These are phyloP conservation scores for Oryzias celebensis DNA, from an alignment of 2,113 vertebrate species.

Conservation along the genomic window DNA sequence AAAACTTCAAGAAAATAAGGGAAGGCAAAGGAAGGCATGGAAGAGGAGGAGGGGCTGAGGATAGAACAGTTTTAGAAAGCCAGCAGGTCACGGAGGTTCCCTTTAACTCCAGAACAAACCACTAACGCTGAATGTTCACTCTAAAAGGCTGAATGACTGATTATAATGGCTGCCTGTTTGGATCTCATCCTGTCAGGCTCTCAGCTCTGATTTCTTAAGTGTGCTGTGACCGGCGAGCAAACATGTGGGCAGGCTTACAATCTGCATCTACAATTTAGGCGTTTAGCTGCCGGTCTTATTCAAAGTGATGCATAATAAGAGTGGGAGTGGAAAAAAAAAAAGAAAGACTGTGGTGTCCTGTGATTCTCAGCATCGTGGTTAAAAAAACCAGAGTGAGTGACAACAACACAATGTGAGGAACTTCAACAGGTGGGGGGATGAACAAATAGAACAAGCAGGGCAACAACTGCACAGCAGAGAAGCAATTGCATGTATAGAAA, in stretches of 20 bases:
- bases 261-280: slow-evolving; percentile 68
- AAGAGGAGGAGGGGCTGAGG: slow-evolving; percentile 25
- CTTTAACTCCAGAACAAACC: slow-evolving; percentile 76
- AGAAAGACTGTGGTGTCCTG: slow-evolving; percentile 32
- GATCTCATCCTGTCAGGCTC: slow-evolving; percentile 65
- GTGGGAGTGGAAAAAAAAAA: slow-evolving; percentile 15
- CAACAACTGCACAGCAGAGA: slow-evolving; percentile 17
- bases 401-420: slow-evolving; percentile 20
- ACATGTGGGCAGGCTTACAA: slow-evolving; percentile 61
- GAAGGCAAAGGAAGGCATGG: slow-evolving; percentile 25
- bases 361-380: slow-evolving; percentile 44
- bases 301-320: slow-evolving; percentile 56
- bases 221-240: slow-evolving; percentile 56
- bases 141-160: slow-evolving; percentile 73
- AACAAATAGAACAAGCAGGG: slow-evolving; percentile 5
- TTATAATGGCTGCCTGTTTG: slow-evolving; percentile 74
- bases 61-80: slow-evolving; percentile 63
- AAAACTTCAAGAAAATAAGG: slow-evolving; percentile 24
- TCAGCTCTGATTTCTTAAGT: slow-evolving; percentile 52
- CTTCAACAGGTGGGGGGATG: slow-evolving; percentile 41
- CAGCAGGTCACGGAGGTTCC: slow-evolving; percentile 75
- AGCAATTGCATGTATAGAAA: not conserved
- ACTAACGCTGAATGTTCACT: slow-evolving; percentile 62
- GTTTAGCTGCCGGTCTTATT: slow-evolving; percentile 60
- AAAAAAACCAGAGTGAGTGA: slow-evolving; percentile 22